These are phyloP conservation scores for Ericerus pela DNA, from an alignment of 1,140 invertebrate genomes.

Conservation along the genomic window DNA sequence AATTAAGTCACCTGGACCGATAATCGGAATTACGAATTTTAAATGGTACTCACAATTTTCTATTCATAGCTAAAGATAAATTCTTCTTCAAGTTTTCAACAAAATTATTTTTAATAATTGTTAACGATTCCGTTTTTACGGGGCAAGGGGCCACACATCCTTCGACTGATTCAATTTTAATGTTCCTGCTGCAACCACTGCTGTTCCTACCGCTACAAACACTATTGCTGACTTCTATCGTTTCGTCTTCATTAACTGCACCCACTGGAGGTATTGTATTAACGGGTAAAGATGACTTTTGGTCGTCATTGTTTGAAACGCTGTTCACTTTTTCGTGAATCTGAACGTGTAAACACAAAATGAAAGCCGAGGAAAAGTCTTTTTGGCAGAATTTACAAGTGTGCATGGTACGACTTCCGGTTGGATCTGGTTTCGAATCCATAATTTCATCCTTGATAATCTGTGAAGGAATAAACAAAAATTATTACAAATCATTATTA, in stretches of 20 bases:
- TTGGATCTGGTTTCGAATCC: neutral
- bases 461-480: no score
- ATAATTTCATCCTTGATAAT: no score
- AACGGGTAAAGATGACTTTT: no score
- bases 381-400: neutral
- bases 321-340: neutral
- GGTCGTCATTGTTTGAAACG: neutral
- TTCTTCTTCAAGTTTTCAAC: slow-evolving; percentile 2
- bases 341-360: neutral
- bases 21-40: no score
- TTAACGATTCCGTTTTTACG: neutral
- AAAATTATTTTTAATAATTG: slow-evolving; percentile 2
- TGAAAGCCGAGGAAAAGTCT: neutral
- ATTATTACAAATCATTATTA: no score
- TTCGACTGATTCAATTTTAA: neutral
- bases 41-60: no score
- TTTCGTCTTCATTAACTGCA: no score
- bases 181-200: neutral
- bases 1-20: no score
- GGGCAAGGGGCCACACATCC: neutral
- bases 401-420: neutral
- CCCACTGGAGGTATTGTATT: no score
- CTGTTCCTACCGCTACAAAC: no score
- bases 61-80: slow-evolving; percentile 3
- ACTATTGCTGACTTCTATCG: no score